Percentiles rank a stretch among this genome's conserved stretches.
Conservation (phyloP, 2,888 invertebrate genomes). For the Torymus aiolomorphi region DNA sequence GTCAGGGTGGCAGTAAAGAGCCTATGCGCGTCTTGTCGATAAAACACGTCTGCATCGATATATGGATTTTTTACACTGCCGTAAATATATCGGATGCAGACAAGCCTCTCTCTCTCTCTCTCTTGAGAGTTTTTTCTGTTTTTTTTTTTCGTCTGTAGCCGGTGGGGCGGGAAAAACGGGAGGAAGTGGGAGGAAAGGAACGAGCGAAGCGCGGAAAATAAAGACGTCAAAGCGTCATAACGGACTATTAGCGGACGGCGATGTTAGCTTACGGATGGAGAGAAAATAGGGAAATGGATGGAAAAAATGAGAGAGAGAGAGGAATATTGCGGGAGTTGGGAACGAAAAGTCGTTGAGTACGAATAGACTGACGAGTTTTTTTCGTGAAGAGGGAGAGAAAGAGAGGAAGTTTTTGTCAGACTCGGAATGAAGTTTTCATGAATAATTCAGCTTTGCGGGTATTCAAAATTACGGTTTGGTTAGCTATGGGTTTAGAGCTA, state of each 20-base stretch:
- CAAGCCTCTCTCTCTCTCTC: background rate
- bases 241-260: conserved; percentile 39
- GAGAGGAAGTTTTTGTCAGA: background rate
- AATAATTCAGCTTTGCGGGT: no score
- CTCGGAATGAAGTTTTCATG: no score
- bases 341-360: conserved; percentile 18
- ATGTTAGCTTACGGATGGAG: background rate
- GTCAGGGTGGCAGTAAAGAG: conserved; percentile 15
- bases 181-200: conserved; percentile 6
- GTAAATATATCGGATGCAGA: conserved; percentile 53
- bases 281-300: background rate
- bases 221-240: conserved; percentile 47
- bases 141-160: background rate
- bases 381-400: background rate
- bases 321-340: background rate
- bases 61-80: conserved; percentile 46
- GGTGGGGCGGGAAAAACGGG: background rate
- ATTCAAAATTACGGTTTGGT: no score
- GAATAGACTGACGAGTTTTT: background rate
- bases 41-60: conserved; percentile 53
- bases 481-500: no score
- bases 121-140: background rate
- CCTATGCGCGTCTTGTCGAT: conserved; percentile 29
- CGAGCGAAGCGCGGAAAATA: conserved; percentile 45
- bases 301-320: background rate